Evolutionary conservation across 2,797 vertebrate species (phyloP), one percentile per base, ranked within the genome.

Genomic region (Halcyon chelicuti): DNA sequence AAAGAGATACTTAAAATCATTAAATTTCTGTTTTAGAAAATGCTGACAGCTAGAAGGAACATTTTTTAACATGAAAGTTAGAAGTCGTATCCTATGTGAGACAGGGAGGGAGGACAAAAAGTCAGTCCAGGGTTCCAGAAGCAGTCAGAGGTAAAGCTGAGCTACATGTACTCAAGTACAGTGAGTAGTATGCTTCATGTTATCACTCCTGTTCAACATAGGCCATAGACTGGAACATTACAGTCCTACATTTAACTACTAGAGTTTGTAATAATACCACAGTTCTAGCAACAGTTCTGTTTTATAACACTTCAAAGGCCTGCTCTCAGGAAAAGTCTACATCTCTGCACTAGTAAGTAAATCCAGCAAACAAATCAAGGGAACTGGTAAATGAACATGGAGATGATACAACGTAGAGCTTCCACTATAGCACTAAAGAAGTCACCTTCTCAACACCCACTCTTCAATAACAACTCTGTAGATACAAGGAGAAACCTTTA

Each of bases 381-480:
- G 14, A 91, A 57, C 40, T 52, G 35, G 47, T 52, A 66, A 76
- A 67, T 4, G 4, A 90, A 9, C n/a, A 49, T 25, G 20, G 63
- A 76, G 29, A 68, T 87, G 28, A 84, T 23, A n/a, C 26, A 78
- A 72, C 42, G 51, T 51, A 62, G 5, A 83, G 62, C 5, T 93
- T 63, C 31, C 46, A 51, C 61, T 70, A 62, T 12, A 66, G 55
- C 4, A 61, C 16, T 47, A n/a, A 47, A 55, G 35, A 44, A 42
- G 11, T 26, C 5, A 58, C 6, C 20, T 28, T 68, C 40, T 77
- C 62, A 61, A 31, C 0, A 0, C 15, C 66, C 51, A 39, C 74
- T 79, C 68, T 82, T 65, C 58, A 77, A 18, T 39, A 57, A 7
- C 33, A 72, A 68, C 28, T 88, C 40, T 39, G 9, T 11, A 82